These are phyloP conservation scores for Siniperca knerii DNA, from an alignment of 2,113 vertebrate species.

Conservation along the genomic window DNA sequence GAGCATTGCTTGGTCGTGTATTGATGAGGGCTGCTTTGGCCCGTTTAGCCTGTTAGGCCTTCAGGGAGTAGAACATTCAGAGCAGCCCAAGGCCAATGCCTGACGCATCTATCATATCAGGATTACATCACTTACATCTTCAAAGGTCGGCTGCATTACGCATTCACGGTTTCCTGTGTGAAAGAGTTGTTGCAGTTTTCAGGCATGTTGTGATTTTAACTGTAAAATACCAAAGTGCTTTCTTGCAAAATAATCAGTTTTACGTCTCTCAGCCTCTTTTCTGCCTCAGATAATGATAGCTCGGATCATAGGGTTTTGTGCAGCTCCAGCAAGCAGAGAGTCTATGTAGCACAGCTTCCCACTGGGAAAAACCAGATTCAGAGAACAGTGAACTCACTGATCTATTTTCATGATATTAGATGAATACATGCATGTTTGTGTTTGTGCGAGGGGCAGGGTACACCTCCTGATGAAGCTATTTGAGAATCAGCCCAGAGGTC, in stretches of 20 bases:
- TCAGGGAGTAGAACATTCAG: conserved; percentile 67
- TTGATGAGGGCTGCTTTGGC: conserved; percentile 68
- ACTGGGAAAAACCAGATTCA: conserved; percentile 16
- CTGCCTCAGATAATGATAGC: conserved; percentile 36
- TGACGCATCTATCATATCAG: conserved; percentile 66
- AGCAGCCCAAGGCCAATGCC: conserved; percentile 68
- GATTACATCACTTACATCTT: conserved; percentile 66
- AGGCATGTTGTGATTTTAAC: neutral
- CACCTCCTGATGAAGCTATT: conserved; percentile 56
- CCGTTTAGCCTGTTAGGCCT: conserved; percentile 67
- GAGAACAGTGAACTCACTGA: conserved; percentile 53
- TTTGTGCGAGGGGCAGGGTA: neutral
- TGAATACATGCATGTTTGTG: conserved; percentile 50
- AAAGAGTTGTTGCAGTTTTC: conserved; percentile 33
- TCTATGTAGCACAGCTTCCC: conserved; percentile 30
- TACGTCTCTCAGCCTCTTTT: conserved; percentile 13
- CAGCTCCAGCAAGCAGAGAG: conserved; percentile 31
- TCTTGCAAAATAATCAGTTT: conserved; percentile 42
- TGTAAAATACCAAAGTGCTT: conserved; percentile 33
- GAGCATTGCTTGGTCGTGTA: conserved; percentile 53
- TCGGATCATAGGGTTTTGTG: conserved; percentile 33
- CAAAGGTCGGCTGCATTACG: conserved; percentile 59
- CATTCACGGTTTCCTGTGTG: conserved; percentile 46
- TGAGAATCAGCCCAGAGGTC: conserved; percentile 54
- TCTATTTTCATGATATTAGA: conserved; percentile 57